Base-by-base conservation (phyloP, 2,888 invertebrate species). In the Epistrophe grossulariae region DNA sequence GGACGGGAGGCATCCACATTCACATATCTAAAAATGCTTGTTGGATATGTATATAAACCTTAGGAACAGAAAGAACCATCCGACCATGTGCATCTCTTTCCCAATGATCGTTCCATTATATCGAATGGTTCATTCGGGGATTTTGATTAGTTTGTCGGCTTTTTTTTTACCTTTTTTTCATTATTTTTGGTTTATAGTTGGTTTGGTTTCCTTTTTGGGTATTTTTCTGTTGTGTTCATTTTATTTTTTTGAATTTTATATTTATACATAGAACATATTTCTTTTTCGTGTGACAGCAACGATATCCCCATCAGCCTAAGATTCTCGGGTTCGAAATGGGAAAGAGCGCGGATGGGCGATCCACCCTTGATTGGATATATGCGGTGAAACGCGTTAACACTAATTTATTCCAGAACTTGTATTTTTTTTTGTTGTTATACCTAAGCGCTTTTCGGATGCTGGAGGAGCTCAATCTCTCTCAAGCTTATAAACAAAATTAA, bases 61-160 rank as follows among this genome's bases (percentile, higher is more conserved):
- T 71, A 38, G 64, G 38, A 28, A 38, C 48, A n/a, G 52, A 59
- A 57, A 11, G 48, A 66, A 66, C 24, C 38, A 40, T 28, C 50
- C 60, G 40, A 48, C 83, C 73, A 74, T 84, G 76, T 83, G 79
- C 83, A 71, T 79, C 79, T 79, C 84, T 77, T 79, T 76, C 83
- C 83, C 74, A 83, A 79, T 79, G 83, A 79, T 76, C 71, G 79
- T 74, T 83, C 83, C 84, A 84, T 84, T 84, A 84, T 81, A 84
- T 84, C 84, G 84, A 76, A 79, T 79, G 77, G 55, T 84, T 38
- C 79, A 55, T 79, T 79, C 71, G 74, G 83, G 83, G 79, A 76
- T 80, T 88, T 84, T 88, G 88, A 88, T 88, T 88, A 88, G 88
- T 88, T 88, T 88, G 88, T 88, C 88, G 88, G 88, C 77, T 50